Percentiles rank a stretch among this genome's conserved stretches.
Evolutionary conservation across 2,888 invertebrate species (phyloP).

Genomic region (Drosophila basisetae): DNA sequence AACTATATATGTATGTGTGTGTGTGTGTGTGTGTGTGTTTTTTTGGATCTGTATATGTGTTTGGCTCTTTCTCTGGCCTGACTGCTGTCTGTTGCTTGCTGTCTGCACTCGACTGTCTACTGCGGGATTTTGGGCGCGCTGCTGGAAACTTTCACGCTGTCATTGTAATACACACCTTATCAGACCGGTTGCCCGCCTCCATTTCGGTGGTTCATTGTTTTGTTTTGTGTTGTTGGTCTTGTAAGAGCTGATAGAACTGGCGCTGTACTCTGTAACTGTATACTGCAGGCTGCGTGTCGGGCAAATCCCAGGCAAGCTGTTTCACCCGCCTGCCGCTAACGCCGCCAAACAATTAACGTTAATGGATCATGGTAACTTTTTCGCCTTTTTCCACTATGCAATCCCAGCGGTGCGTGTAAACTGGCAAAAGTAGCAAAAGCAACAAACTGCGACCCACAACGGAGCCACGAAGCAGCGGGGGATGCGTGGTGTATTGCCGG

Average conservation of each 20-base stretch:
- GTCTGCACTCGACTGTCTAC: slow-evolving; percentile 46
- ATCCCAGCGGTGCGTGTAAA: slow-evolving; percentile 82
- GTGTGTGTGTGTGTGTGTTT: neutral
- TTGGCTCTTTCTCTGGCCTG: slow-evolving; percentile 1
- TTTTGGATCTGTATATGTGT: slow-evolving; percentile 1
- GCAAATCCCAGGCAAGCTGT: slow-evolving; percentile 77
- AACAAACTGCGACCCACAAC: slow-evolving; percentile 56
- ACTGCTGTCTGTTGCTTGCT: slow-evolving; percentile 34
- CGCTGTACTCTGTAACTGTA: slow-evolving; percentile 23
- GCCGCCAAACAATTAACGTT: slow-evolving; percentile 82
- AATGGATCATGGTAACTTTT: slow-evolving; percentile 82
- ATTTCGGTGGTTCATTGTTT: slow-evolving; percentile 46
- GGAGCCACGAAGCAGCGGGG: neutral
- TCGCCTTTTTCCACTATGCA: slow-evolving; percentile 79
- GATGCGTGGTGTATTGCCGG: neutral
- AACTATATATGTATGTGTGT: slow-evolving; percentile 54
- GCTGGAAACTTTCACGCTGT: slow-evolving; percentile 75
- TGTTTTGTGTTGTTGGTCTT: slow-evolving; percentile 25
- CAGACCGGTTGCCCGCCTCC: slow-evolving; percentile 45
- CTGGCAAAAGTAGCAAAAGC: slow-evolving; percentile 80
- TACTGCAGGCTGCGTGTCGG: slow-evolving; percentile 69
- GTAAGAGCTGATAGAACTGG: slow-evolving; percentile 26
- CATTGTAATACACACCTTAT: slow-evolving; percentile 79
- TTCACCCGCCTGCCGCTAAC: slow-evolving; percentile 43
- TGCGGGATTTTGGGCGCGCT: slow-evolving; percentile 34